A percentile compares a stretch with the other conserved stretches of the same genome.
Evolutionary conservation across 2,113 vertebrate genomes (phyloP).

Genomic region (Lanius ludovicianus): DNA sequence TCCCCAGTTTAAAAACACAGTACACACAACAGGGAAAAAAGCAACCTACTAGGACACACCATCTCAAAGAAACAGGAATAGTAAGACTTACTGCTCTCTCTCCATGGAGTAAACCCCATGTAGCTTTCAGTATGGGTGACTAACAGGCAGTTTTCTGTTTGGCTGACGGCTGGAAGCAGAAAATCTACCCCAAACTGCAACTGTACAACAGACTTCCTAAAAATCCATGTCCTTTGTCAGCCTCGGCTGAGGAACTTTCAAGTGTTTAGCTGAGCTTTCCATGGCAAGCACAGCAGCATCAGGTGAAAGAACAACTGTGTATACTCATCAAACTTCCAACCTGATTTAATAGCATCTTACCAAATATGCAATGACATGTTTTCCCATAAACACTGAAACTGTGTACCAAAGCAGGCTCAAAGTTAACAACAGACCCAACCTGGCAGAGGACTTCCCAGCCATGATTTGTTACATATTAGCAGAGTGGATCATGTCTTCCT

Average conservation of each 20-base stretch:
- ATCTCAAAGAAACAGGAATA: not conserved
- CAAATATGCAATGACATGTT: not conserved
- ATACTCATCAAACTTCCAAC: not conserved
- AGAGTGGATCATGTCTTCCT: not conserved
- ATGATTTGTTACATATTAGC: not conserved
- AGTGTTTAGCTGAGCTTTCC: not conserved
- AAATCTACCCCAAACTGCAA: not conserved
- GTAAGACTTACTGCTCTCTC: not conserved
- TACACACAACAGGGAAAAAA: not conserved
- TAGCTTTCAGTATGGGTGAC: not conserved
- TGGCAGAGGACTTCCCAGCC: not conserved
- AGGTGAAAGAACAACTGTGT: not conserved
- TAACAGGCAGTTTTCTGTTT: not conserved
- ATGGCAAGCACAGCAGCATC: not conserved
- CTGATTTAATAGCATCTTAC: not conserved
- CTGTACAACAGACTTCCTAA: not conserved
- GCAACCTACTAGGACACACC: not conserved
- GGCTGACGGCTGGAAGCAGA: not conserved
- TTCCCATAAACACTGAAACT: not conserved
- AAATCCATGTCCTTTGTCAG: not conserved
- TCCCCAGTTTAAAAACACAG: not conserved
- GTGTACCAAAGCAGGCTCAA: not conserved
- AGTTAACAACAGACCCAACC: not conserved
- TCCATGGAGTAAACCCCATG: not conserved
- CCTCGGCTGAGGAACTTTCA: not conserved